Conservation (phyloP, 2,797 vertebrate genomes). For the Cheirogaleus major region DNA sequence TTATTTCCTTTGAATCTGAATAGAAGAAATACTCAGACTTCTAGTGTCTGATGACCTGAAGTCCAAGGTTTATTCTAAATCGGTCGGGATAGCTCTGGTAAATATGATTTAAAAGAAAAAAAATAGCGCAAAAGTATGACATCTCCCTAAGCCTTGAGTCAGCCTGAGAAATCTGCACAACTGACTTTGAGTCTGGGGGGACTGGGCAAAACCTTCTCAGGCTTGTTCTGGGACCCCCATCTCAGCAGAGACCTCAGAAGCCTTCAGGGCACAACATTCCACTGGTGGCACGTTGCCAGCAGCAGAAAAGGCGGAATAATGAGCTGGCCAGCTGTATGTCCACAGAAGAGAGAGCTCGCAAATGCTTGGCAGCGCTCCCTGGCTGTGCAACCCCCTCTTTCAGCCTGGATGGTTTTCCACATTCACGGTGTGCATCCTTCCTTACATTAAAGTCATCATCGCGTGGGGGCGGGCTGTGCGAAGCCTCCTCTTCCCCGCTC, state of each 20-base stretch:
- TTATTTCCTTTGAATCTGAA: background rate
- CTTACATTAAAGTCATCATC: constrained; percentile 37
- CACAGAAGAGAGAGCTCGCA: background rate
- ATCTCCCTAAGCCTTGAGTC: background rate
- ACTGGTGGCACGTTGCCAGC: background rate
- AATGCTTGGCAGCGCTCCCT: background rate
- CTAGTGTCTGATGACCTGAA: background rate
- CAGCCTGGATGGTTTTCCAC: constrained; percentile 46
- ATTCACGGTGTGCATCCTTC: constrained; percentile 36
- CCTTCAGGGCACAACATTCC: background rate
- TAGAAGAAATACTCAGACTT: background rate
- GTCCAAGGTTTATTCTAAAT: background rate
- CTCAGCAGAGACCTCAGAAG: background rate
- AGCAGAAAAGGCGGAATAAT: background rate
- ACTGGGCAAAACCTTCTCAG: background rate
- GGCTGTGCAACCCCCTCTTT: background rate
- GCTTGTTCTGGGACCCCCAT: background rate
- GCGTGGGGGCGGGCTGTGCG: background rate
- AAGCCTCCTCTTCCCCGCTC: background rate
- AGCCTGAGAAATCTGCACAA: background rate
- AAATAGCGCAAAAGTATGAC: background rate
- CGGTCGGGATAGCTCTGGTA: background rate
- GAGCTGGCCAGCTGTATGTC: background rate
- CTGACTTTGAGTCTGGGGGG: background rate
- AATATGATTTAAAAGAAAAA: background rate